phyloP scores from a whole-genome alignment of 1,140 invertebrate genomes.

The Drosophila novamexicana region DNA sequence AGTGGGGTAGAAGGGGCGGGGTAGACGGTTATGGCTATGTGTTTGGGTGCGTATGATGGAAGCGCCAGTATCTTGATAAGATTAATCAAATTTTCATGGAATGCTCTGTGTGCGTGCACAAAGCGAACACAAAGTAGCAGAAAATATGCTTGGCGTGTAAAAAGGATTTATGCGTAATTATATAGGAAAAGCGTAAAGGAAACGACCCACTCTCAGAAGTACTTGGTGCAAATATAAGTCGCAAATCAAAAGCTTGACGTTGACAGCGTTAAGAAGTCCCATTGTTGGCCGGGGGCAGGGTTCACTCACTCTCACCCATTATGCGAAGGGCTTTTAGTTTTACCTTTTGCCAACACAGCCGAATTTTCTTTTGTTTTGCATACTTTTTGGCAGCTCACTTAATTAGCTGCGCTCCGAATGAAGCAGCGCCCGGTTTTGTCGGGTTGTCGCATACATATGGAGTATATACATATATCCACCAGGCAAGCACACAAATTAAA shows the following conservation, averaged over 20 bases:
- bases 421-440: neutral
- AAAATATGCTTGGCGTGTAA: slow-evolving; percentile 75
- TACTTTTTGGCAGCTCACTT: slow-evolving; percentile 65
- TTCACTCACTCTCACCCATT: slow-evolving; percentile 4
- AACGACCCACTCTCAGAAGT: slow-evolving; percentile 9
- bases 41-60: slow-evolving; percentile 43
- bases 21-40: slow-evolving; percentile 19
- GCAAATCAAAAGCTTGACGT: slow-evolving; percentile 66
- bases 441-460: neutral
- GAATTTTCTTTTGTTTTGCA: slow-evolving; percentile 57
- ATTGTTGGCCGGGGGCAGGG: slow-evolving; percentile 13
- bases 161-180: slow-evolving; percentile 82
- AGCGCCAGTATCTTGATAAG: slow-evolving; percentile 77
- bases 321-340: slow-evolving; percentile 59
- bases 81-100: slow-evolving; percentile 84
- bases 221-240: slow-evolving; percentile 37
- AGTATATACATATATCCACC: neutral
- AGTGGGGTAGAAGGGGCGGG: neutral
- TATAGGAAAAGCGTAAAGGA: slow-evolving; percentile 78
- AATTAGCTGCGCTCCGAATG: slow-evolving; percentile 52
- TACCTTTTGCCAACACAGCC: neutral
- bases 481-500: slow-evolving; percentile 54
- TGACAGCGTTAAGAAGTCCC: slow-evolving; percentile 70
- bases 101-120: slow-evolving; percentile 44
- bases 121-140: slow-evolving; percentile 64